These are phyloP conservation scores for Leptoteleia sp. DNA, from an alignment of 1,140 invertebrate species.

Conservation along the genomic window DNA sequence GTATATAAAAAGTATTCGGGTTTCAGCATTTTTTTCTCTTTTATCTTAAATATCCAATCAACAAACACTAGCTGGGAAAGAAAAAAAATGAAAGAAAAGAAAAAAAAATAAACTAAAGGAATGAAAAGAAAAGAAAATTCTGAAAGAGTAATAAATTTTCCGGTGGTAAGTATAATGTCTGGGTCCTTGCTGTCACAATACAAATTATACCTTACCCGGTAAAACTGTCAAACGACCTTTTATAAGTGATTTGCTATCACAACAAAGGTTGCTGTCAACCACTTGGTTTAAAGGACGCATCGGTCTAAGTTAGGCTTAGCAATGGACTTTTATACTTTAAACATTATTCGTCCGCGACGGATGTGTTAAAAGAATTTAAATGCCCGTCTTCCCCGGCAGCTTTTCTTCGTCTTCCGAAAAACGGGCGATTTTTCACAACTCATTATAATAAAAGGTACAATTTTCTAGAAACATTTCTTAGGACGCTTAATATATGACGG, in stretches of 20 bases:
- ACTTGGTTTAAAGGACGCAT: constrained; percentile 11
- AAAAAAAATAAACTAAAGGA: no score
- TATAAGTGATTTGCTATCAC: constrained; percentile 51
- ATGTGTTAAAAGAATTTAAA: constrained; percentile 13
- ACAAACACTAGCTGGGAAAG: no score
- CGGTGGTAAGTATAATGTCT: no score
- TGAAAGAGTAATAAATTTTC: no score
- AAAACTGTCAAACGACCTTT: constrained; percentile 51
- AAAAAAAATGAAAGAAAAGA: no score
- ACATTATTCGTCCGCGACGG: constrained; percentile 29
- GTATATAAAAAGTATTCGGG: no score
- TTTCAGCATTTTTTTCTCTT: no score
- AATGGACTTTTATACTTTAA: constrained; percentile 19
- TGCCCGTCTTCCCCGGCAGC: no score
- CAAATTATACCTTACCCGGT: constrained; percentile 45
- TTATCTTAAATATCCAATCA: no score
- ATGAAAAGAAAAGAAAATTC: no score
- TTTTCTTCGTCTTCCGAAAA: constrained; percentile 3
- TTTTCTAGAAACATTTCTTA: not conserved
- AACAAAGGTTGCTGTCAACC: constrained; percentile 35
- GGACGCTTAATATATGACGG: constrained; percentile 25
- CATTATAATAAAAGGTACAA: constrained; percentile 13
- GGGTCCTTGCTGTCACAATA: constrained; percentile 40
- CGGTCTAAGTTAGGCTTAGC: not conserved
- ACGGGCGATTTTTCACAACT: constrained; percentile 9